Evolutionary conservation across 2,888 invertebrate genomes (phyloP).

Genomic region (Apotomis capreana): DNA sequence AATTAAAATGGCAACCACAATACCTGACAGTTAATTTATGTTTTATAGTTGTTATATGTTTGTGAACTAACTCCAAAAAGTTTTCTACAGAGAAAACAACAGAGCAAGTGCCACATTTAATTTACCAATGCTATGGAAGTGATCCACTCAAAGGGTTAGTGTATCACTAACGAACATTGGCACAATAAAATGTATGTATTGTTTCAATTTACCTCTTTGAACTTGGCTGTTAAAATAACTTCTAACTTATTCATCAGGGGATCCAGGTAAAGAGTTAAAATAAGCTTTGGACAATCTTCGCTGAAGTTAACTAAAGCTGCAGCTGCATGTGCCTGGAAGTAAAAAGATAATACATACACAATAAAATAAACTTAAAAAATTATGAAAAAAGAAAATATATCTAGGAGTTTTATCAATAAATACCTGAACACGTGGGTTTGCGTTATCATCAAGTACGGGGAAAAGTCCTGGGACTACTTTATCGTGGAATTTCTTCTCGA

Average conservation of each 20-base stretch:
- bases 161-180: conserved; percentile 82
- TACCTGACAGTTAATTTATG: too few species aligned
- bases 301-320: conserved; percentile 99
- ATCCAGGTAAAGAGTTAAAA: conserved; percentile 95
- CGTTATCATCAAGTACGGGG: conserved; percentile 93
- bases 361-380: too few species aligned
- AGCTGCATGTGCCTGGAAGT: conserved; percentile 88
- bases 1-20: too few species aligned
- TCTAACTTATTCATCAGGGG: conserved; percentile 96
- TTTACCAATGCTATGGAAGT: conserved; percentile 82
- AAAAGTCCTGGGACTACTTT: conserved; percentile 96
- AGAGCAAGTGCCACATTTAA: conserved; percentile 75
- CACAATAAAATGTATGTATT: conserved; percentile 5
- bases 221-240: conserved; percentile 94
- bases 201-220: conserved; percentile 88
- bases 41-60: conserved; percentile 52
- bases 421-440: conserved; percentile 96
- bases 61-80: conserved; percentile 77
- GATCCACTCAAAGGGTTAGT: conserved; percentile 57
- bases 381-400: too few species aligned
- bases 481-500: conserved; percentile 99
- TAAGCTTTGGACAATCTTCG: conserved; percentile 98
- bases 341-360: conserved; percentile 16
- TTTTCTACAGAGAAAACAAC: conserved; percentile 66
- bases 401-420: conserved; percentile 51